Conservation (phyloP, 2,888 invertebrate genomes). For the Caenorhabditis auriculariae region DNA sequence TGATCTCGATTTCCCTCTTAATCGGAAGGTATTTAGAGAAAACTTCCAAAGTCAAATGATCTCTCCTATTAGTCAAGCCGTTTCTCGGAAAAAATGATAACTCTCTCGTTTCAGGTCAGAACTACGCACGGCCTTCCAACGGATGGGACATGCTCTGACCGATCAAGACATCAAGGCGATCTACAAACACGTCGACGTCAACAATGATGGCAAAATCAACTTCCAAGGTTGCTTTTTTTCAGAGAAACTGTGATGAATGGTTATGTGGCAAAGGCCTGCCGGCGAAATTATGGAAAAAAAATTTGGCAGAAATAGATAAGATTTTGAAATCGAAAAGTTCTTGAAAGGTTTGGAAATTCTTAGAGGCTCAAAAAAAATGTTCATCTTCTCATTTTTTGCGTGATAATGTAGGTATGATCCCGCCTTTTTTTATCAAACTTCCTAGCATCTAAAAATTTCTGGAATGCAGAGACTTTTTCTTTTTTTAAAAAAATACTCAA, state of each 20-base stretch:
- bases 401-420: too few species aligned
- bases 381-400: background rate
- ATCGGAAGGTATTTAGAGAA: too few species aligned
- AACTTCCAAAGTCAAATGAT: too few species aligned
- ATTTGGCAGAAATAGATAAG: too few species aligned
- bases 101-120: slow-evolving; percentile 52
- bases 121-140: slow-evolving; percentile 64
- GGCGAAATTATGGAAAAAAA: too few species aligned
- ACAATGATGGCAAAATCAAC: slow-evolving; percentile 64
- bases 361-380: background rate
- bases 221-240: slow-evolving; percentile 51
- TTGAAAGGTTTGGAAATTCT: background rate
- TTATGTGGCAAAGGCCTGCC: too few species aligned
- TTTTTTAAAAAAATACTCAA: background rate
- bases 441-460: too few species aligned
- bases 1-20: too few species aligned
- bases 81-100: background rate
- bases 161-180: slow-evolving; percentile 63
- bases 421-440: too few species aligned
- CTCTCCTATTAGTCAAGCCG: background rate
- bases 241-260: too few species aligned
- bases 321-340: slow-evolving; percentile 1
- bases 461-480: background rate
- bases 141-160: slow-evolving; percentile 63
- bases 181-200: slow-evolving; percentile 65